A percentile compares a stretch with the other conserved stretches of the same genome.
These are phyloP conservation scores for Porites rus DNA, from an alignment of 92 coral and sea anemone genomes.

Conservation along the genomic window DNA sequence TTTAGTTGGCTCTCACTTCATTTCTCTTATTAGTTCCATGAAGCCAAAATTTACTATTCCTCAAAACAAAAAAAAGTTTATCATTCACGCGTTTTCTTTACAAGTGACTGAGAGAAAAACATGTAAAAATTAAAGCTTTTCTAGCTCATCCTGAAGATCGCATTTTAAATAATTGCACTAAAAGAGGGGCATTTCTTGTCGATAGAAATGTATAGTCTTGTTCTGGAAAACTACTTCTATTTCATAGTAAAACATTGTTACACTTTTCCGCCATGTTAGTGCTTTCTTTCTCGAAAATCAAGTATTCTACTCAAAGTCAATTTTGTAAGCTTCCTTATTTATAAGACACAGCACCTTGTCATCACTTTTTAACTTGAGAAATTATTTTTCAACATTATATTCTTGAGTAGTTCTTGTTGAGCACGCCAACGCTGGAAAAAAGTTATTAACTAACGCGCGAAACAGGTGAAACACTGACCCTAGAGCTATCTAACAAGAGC, in stretches of 20 bases:
- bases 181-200: neutral
- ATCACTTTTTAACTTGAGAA: neutral
- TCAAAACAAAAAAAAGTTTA: too few relatives aligned
- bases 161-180: neutral
- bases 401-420: neutral
- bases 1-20: too few relatives aligned
- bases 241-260: neutral
- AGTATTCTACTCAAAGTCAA: slow-evolving; percentile 4
- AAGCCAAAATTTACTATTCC: too few relatives aligned
- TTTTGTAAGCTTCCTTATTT: neutral
- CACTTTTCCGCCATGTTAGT: neutral
- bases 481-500: neutral
- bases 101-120: too few relatives aligned
- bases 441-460: neutral
- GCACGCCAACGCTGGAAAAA: neutral
- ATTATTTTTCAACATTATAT: neutral
- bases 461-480: neutral
- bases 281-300: neutral
- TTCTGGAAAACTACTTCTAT: neutral
- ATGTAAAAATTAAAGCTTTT: too few relatives aligned
- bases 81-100: too few relatives aligned
- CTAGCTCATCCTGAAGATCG: neutral
- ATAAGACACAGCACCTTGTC: neutral
- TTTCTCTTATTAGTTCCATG: too few relatives aligned
- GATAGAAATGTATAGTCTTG: neutral